Evolutionary conservation across 37 sponge, comb jelly and placozoan species (phyloP), one percentile per base, ranked within the genome.

Genomic region (Lycopodina hypogea): DNA sequence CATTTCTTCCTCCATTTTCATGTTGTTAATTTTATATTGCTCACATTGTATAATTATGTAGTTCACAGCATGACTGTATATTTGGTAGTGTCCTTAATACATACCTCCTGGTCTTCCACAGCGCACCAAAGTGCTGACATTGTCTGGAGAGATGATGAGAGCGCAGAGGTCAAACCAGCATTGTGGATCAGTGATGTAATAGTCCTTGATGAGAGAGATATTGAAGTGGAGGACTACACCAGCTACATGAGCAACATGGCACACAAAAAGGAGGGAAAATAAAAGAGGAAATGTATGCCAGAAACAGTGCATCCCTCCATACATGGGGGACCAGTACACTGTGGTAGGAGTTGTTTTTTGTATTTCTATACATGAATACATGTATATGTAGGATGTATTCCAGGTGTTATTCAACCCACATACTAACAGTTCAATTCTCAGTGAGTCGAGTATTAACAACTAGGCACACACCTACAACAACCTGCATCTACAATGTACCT

Each of bases 111-210:
- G 60, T 59, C 79, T 72, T 26, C 82, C 82, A 0, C 8, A 36
- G 1, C 63, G 73, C 1, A 85, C 72, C 52, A 85, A 79, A 22
- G 45, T 23, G 65, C 73, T 78, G 68, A 85, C 86, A 72, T 85
- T 85, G 35, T 62, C 70, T 0, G 82, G 88, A 18, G 88, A 81
- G n/a, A 81, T 78, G 40, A 90, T 87, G 2, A 85, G 79, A 56
- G 91, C 87, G 51, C 87, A 86, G 57, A 82, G 69, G 76, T 90
- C 91, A 78, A 86, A 90, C 87, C 87, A 86, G 51, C 76, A 35
- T 82, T 90, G 91, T 1, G 91, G 91, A 51, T 86, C 83, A 35
- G 82, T 61, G 58, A 90, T 85, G 71, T 86, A 90, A 61, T 81
- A 76, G 36, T 86, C 81, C 18, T 67, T 59, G 17, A 90, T 68